Base-by-base conservation (phyloP, 2,888 invertebrate species). In the Ariolimax columbianus region DNA sequence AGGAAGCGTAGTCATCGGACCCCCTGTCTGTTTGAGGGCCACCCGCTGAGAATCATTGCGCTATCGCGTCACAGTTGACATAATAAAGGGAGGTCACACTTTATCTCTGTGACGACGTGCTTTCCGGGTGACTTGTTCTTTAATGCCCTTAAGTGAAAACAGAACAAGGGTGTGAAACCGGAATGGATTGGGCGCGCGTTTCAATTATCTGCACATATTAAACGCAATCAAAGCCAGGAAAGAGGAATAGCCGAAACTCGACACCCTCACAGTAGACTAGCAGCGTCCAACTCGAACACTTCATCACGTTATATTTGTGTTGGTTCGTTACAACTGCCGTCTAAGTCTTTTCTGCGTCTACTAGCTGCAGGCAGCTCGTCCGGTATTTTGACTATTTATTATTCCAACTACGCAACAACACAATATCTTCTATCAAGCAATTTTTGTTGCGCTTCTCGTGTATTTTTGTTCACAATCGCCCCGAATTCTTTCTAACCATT, bases 341-440 rank as follows among this genome's bases (percentile, higher is more conserved):
- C 14, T 19, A 68, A 68, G 68, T 68, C 36, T 68, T 26, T 68
- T 19, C 19, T 36, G 33, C 4, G 17, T n/a, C n/a, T n/a, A n/a
- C 14, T 6, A 33, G 55, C 30, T 77, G 19, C 77, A 77, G 26
- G 55, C 6, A 30, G 23, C 19, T n/a, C 7, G 77, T n/a, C 30
- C 30, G 30, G 33, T 33, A 77, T 23, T 19, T n/a, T 77, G 77
- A 47, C 33, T 30, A 55, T 77, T 77, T 77, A 51, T 77, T 77
- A 51, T 51, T 51, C 6, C 19, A 51, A 77, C n/a, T 33, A 33
- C 19, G 30, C 55, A 11, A 26, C 11, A 77, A 47, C 55, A 77
- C 6, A 14, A 47, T 30, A 11, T 30, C 55, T 77, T 47, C 51
- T 51, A 77, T 77, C 47, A 30, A 77, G 14, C 19, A 17, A 19